Base-by-base conservation (phyloP, 23 tunicate species). In the Trididemnum nubilum region DNA sequence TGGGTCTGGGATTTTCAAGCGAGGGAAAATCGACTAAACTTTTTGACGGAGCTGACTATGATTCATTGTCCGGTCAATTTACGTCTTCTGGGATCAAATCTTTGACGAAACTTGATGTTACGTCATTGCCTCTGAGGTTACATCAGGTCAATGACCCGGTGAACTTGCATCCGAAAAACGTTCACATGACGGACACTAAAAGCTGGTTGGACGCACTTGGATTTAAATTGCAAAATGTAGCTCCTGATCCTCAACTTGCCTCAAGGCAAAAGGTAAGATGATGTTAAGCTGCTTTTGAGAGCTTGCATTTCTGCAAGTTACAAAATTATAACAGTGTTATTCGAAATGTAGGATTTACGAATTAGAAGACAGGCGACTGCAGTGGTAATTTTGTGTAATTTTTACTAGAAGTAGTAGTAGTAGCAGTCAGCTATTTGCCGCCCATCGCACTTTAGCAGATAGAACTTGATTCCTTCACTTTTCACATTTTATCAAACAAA, bases 181-280 rank as follows among this genome's bases (percentile, higher is more conserved):
- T 80, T 34, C 98, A 93, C 78, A 87, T 93, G 98, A 93, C 93
- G 30, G 83, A 84, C 31, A 86, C 85, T 28, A 69, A 64, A n/a
- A 83, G 87, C 35, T 93, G 98, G 98, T 60, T 93, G 81, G 78
- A 78, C n/a, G 83, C 90, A 9, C 86, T 93, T 31, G 93, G 98
- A 32, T 93, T 93, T 61, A 84, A 93, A 66, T 85, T 93, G 27
- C 83, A 84, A 50, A 93, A 93, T 59, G 98, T 93, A 0, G 98
- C 90, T 21, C 98, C 98, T 0, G 98, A 93, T 64, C 90, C 90
- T 22, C 90, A 92, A 75, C 87, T 88, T 34, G 84, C 92, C n/a
- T 76, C 84, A 2, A 80, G 93, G 44, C 92, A 93, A 34, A 93
- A 93, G 87, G 98, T 93, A 30, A 71, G 86, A 9, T 2, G 27